These are phyloP conservation scores for Neria commutata DNA, from an alignment of 2,888 invertebrate genomes.

Conservation along the genomic window DNA sequence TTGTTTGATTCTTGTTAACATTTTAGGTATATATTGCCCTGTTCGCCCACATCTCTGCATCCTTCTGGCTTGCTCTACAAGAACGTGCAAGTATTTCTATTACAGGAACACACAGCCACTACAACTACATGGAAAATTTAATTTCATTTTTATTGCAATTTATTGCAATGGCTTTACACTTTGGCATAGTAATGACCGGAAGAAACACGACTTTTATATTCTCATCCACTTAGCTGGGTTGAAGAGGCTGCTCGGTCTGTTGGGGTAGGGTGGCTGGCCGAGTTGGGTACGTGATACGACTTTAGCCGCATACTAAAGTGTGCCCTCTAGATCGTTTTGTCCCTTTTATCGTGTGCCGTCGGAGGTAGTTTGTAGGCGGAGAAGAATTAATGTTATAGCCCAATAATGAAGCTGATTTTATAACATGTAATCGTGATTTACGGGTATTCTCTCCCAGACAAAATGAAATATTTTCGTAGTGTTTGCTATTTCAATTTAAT, in stretches of 20 bases:
- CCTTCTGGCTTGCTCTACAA: no score
- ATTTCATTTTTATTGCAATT: slow-evolving; percentile 51
- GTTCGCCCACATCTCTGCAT: no score
- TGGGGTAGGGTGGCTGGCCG: no score
- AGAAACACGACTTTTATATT: slow-evolving; percentile 25
- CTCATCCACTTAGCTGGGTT: background rate
- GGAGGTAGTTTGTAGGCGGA: slow-evolving; percentile 4
- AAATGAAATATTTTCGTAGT: no score
- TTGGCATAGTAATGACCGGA: slow-evolving; percentile 28
- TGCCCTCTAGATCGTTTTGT: background rate
- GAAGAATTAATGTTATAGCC: slow-evolving; percentile 44
- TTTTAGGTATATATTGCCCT: no score
- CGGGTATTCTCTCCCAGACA: no score
- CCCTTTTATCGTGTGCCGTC: background rate
- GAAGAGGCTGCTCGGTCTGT: background rate
- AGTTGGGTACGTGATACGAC: no score
- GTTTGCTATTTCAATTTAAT: no score
- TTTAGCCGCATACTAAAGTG: no score
- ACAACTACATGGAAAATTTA: slow-evolving; percentile 36
- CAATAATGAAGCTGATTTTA: slow-evolving; percentile 50
- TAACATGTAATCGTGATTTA: slow-evolving; percentile 46
- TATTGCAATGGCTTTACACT: slow-evolving; percentile 31
- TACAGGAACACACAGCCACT: background rate
- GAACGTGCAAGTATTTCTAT: no score
- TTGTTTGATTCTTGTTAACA: no score